These are phyloP conservation scores for Acanthurus lineatus DNA, from an alignment of 2,797 vertebrate species.

Conservation along the genomic window DNA sequence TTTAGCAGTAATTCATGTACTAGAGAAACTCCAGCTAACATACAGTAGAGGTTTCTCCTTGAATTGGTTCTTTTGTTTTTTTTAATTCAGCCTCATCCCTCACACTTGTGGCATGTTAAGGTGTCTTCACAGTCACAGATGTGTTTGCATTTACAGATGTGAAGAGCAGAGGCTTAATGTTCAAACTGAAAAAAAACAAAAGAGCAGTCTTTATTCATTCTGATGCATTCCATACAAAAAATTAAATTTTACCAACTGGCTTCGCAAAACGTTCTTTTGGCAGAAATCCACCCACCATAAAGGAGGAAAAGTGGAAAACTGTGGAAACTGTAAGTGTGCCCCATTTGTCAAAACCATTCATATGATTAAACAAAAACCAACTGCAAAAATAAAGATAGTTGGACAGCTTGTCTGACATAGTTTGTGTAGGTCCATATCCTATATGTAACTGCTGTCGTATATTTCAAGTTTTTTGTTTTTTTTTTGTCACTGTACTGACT, in stretches of 20 bases:
- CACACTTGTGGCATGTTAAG: neutral
- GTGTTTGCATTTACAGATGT: slow-evolving; percentile 64
- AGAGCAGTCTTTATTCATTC: slow-evolving; percentile 80
- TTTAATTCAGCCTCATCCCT: slow-evolving; percentile 2
- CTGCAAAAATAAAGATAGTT: slow-evolving; percentile 63
- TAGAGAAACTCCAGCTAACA: slow-evolving; percentile 19
- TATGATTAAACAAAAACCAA: slow-evolving; percentile 62
- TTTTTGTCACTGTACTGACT: slow-evolving; percentile 68
- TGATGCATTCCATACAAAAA: slow-evolving; percentile 78
- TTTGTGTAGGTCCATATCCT: slow-evolving; percentile 85
- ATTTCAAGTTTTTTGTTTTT: slow-evolving; percentile 71
- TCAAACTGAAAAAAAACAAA: slow-evolving; percentile 65
- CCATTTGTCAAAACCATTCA: slow-evolving; percentile 40
- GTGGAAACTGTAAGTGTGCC: slow-evolving; percentile 35
- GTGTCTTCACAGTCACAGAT: slow-evolving; percentile 21
- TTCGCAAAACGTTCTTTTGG: slow-evolving; percentile 72
- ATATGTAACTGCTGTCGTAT: slow-evolving; percentile 65
- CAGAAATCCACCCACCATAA: slow-evolving; percentile 49
- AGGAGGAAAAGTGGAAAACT: slow-evolving; percentile 1
- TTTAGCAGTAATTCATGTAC: slow-evolving; percentile 13
- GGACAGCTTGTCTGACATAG: slow-evolving; percentile 64
- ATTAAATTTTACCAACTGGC: slow-evolving; percentile 60
- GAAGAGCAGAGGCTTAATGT: slow-evolving; percentile 60
- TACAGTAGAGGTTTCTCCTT: neutral
- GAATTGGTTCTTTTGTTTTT: neutral